These are phyloP conservation scores for Scophthalmus maximus DNA, from an alignment of 2,113 vertebrate genomes.

Conservation along the genomic window DNA sequence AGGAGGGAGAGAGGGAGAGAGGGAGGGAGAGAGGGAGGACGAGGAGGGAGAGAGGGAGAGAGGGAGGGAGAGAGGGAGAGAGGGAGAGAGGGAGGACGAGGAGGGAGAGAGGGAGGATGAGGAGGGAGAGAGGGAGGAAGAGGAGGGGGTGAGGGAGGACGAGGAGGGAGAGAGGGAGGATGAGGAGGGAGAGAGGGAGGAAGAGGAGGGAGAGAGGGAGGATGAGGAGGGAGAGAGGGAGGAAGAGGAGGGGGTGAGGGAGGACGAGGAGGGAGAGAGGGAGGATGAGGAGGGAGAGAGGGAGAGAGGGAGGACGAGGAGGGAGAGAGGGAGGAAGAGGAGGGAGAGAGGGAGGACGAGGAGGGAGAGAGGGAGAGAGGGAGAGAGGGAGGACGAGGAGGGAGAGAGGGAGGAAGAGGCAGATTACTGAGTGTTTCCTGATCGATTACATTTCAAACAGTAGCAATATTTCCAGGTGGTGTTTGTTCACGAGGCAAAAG, in stretches of 20 bases:
- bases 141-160: constrained; percentile 11
- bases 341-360: constrained; percentile 8
- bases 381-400: no score
- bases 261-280: constrained; percentile 2
- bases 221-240: no score
- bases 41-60: constrained; percentile 21
- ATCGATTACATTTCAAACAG: constrained; percentile 28
- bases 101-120: background rate
- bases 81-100: no score
- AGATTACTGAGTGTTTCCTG: constrained; percentile 18
- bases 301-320: no score
- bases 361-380: constrained; percentile 2
- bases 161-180: background rate
- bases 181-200: no score
- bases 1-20: background rate
- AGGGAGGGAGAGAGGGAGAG: no score
- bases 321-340: background rate
- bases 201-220: no score
- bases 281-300: no score
- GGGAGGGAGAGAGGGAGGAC: constrained; percentile 1
- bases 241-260: constrained; percentile 18
- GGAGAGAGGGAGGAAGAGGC: constrained; percentile 4
- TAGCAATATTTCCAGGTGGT: background rate
- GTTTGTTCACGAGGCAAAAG: background rate
- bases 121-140: no score